A percentile compares a stretch with the other conserved stretches of the same genome.
These are phyloP conservation scores for Eupsittula cactorum DNA, from an alignment of 2,113 vertebrate species.

Conservation along the genomic window DNA sequence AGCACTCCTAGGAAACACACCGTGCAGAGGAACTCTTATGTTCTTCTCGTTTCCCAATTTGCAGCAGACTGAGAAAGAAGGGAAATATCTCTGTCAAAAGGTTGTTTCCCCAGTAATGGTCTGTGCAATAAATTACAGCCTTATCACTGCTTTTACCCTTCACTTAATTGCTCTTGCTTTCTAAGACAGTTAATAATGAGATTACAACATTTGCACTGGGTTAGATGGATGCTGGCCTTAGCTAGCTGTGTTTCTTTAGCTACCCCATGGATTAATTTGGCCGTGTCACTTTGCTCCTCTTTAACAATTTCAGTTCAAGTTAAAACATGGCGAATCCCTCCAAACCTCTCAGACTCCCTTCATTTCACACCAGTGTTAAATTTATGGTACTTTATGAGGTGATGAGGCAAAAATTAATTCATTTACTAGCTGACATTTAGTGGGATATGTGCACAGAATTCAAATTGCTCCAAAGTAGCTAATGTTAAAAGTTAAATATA, in stretches of 20 bases:
- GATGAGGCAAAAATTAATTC: background rate
- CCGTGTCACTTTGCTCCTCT: background rate
- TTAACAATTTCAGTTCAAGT: background rate
- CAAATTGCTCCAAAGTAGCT: background rate
- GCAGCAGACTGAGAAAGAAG: background rate
- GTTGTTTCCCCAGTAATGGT: background rate
- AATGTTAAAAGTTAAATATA: background rate
- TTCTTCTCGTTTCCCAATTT: background rate
- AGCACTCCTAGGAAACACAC: background rate
- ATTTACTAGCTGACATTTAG: background rate
- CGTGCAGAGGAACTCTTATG: background rate
- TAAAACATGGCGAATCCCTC: background rate
- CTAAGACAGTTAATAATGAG: background rate
- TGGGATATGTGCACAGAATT: background rate
- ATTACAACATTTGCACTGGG: background rate
- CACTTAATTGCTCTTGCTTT: background rate
- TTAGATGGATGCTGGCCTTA: background rate
- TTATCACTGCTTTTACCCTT: background rate
- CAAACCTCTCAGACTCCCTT: background rate
- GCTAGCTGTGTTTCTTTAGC: background rate
- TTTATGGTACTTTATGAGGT: background rate
- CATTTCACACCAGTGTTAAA: background rate
- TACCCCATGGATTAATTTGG: background rate
- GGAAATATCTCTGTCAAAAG: background rate
- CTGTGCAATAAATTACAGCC: background rate